phyloP scores from a whole-genome alignment of 2,113 vertebrate genomes.

The Oceanites oceanicus region DNA sequence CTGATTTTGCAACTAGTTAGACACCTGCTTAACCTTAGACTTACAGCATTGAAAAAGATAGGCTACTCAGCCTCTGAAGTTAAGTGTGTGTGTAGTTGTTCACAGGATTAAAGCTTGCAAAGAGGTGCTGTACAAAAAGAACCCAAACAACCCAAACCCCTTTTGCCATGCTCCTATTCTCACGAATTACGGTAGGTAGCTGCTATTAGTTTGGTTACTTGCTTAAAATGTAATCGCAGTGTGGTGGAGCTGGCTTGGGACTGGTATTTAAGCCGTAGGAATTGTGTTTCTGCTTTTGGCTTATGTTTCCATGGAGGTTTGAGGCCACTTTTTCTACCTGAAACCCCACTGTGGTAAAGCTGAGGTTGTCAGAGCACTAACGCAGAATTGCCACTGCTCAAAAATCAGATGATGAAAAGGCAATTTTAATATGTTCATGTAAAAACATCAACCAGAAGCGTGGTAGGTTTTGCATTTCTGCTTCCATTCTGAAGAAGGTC shows the following conservation, averaged over 20 bases:
- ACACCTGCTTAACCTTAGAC: not conserved
- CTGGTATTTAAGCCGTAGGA: not conserved
- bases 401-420: not conserved
- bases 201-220: not conserved
- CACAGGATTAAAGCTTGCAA: not conserved
- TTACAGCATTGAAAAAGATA: not conserved
- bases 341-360: not conserved
- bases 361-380: not conserved
- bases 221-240: not conserved
- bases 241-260: not conserved
- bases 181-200: not conserved
- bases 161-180: not conserved
- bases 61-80: not conserved
- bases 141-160: fast-evolving
- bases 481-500: not conserved
- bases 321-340: not conserved
- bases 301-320: not conserved
- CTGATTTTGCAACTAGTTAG: not conserved
- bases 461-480: not conserved
- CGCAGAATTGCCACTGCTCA: not conserved
- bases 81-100: not conserved
- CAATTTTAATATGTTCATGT: not conserved
- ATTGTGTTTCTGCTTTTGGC: not conserved
- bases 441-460: not conserved
- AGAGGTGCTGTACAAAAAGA: not conserved